phyloP scores from a whole-genome alignment of 2,113 vertebrate species.

The Pantherophis guttatus region DNA sequence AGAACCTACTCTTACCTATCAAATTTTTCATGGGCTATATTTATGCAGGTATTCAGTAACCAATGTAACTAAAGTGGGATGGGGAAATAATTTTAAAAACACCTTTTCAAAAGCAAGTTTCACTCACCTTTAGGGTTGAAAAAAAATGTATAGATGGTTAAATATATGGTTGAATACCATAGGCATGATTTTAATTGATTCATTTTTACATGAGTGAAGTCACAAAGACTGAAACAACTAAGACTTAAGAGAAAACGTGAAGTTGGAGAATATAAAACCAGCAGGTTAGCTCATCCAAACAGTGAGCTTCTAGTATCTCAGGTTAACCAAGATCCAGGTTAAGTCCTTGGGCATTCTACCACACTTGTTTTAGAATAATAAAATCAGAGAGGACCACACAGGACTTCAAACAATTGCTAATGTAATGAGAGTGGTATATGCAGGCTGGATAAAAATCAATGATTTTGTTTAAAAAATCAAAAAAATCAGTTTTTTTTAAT shows the following conservation, averaged over 20 bases:
- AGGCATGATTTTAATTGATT: not conserved
- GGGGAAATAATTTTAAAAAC: not conserved
- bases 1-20: slow-evolving; percentile 10
- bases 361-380: not conserved
- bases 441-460: no score
- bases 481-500: no score
- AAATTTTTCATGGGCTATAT: slow-evolving; percentile 24
- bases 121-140: not conserved
- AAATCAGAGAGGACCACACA: not conserved
- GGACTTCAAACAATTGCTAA: not conserved
- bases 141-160: not conserved
- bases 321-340: not conserved
- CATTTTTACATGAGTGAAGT: not conserved
- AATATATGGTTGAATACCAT: not conserved
- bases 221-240: not conserved
- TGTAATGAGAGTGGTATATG: not conserved
- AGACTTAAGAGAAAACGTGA: not conserved
- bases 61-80: not conserved
- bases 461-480: no score
- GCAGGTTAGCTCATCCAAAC: not conserved
- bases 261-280: not conserved
- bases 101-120: not conserved
- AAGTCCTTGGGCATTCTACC: not conserved
- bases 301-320: not conserved
- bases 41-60: slow-evolving; percentile 7